Evolutionary conservation across 2,113 vertebrate species (phyloP), one percentile per base, ranked within the genome.

Genomic region (Pitta sordida): DNA sequence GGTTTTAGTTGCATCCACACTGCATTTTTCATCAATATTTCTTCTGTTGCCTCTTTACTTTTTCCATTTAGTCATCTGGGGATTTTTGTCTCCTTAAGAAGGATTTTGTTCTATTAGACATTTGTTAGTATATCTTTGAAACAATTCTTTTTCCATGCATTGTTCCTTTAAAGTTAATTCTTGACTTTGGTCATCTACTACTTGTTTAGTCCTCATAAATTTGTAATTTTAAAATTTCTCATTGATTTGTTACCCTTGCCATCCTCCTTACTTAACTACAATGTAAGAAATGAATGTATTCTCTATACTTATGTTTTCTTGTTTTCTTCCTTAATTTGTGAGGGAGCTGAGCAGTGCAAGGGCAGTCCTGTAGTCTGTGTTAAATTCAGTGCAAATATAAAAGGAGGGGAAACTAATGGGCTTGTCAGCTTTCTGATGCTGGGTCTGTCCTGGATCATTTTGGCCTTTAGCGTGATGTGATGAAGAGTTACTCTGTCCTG

Each of bases 21-120:
- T 26, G 2, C 92, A 96, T 96, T 95, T 96, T 95, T 96, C 96
- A 91, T 93, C 96, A 95, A 93, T 96, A 96, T 96, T 96, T 96
- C 96, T 96, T 96, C 79, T 32, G 53, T 93, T 95, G 88, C 85
- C 88, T 96, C 95, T 94, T 96, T 94, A 94, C 95, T 96, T 94
- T 80, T 90, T 91, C 93, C 93, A 91, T 95, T 96, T 95, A 94
- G 79, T 83, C 88, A 96, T 96, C 92, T 80, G 69, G 85, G 95
- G 90, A 91, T 95, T 96, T 96, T 95, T 95, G 88, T 95, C 90
- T 95, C 88, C 83, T 95, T 96, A 88, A 90, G 91, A 94, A 90
- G 93, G 68, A 96, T 95, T 82, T 71, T 80, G 26, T 91, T 96
- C 88, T 85, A 80, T 96, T 96, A 94, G 83, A 94, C 79, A 94